phyloP scores from a whole-genome alignment of 2,888 invertebrate species.

The Drosophila maculinotata region DNA sequence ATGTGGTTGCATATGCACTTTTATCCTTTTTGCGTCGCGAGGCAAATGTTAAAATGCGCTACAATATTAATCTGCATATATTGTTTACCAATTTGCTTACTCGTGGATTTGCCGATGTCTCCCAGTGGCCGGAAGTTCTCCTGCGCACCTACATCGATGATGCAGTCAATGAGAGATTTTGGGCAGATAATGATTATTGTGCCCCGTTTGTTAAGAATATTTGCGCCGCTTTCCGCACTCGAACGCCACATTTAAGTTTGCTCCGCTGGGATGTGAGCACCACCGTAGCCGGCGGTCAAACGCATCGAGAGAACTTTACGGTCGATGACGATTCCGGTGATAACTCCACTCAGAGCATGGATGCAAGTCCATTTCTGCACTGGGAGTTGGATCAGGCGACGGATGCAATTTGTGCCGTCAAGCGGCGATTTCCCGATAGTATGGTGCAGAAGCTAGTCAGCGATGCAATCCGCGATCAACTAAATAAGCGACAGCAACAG shows the following conservation, averaged over 20 bases:
- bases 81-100: conserved; percentile 93
- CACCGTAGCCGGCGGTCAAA: conserved; percentile 51
- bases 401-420: conserved; percentile 85
- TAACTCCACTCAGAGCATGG: conserved; percentile 83
- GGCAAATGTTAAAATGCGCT: conserved; percentile 91
- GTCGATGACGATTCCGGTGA: conserved; percentile 86
- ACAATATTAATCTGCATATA: conserved; percentile 92
- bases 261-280: conserved; percentile 73
- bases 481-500: conserved; percentile 93
- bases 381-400: conserved; percentile 84
- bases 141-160: conserved; percentile 97
- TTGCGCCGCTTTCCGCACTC: conserved; percentile 86
- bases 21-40: conserved; percentile 93
- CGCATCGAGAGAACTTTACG: conserved; percentile 65
- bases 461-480: conserved; percentile 94
- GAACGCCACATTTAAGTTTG: conserved; percentile 78
- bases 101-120: conserved; percentile 92
- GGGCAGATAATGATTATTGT: conserved; percentile 97
- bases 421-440: conserved; percentile 86
- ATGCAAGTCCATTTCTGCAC: conserved; percentile 83
- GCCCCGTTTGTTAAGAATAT: conserved; percentile 96
- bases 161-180: conserved; percentile 95
- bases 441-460: conserved; percentile 90
- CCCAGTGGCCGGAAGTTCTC: conserved; percentile 96
- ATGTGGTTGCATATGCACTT: conserved; percentile 91